phyloP scores from a whole-genome alignment of 2,113 vertebrate genomes.

The Protobothrops mucrosquamatus region DNA sequence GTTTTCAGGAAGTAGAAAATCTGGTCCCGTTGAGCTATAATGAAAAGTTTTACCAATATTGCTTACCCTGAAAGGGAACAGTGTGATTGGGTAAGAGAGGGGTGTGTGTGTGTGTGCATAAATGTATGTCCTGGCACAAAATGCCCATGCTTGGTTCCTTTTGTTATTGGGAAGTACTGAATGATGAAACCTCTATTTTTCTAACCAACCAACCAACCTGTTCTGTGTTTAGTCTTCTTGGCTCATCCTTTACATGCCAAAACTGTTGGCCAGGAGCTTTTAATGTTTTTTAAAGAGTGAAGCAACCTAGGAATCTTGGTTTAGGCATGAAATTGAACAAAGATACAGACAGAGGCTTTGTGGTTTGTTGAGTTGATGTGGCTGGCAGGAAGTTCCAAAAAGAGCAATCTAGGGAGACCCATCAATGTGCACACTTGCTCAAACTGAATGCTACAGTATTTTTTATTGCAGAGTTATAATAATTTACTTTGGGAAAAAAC shows the following conservation, averaged over 20 bases:
- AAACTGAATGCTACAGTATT: neutral
- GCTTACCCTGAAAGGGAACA: neutral
- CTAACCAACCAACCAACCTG: neutral
- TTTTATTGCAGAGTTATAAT: neutral
- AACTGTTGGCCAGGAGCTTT: neutral
- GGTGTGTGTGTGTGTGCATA: neutral
- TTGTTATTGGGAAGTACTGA: neutral
- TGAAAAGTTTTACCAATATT: neutral
- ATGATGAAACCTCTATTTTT: neutral
- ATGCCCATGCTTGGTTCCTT: neutral
- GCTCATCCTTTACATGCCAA: neutral
- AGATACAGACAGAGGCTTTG: neutral
- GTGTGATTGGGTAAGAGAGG: neutral
- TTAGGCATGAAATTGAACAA: neutral
- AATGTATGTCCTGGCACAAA: neutral
- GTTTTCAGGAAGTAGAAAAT: neutral
- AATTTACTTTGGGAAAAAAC: neutral
- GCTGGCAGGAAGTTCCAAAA: neutral
- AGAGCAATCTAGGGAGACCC: neutral
- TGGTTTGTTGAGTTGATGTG: neutral
- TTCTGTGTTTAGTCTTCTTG: neutral
- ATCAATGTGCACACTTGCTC: neutral
- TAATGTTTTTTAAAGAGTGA: neutral
- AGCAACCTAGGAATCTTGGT: neutral
- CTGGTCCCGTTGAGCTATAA: neutral